These are phyloP conservation scores for Acleris emargana DNA, from an alignment of 2,888 invertebrate genomes.

Conservation along the genomic window DNA sequence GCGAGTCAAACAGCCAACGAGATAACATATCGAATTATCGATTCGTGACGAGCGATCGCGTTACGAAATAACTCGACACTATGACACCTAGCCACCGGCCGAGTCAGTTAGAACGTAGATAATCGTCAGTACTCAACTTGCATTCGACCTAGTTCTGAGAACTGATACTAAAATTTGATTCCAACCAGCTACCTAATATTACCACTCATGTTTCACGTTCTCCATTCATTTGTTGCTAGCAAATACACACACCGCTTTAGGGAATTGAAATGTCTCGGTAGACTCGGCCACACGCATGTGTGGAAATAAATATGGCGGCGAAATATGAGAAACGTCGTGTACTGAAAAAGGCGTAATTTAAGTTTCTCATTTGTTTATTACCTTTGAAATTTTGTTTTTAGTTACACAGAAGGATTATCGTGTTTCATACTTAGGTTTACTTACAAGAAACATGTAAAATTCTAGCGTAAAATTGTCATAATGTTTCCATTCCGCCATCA, in stretches of 20 bases:
- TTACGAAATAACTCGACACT: conserved; percentile 71
- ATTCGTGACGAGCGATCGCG: conserved; percentile 69
- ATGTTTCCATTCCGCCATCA: conserved; percentile 3
- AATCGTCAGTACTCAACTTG: conserved; percentile 57
- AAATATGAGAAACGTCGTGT: conserved; percentile 1
- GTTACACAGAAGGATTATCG: no score
- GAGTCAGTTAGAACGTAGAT: conserved; percentile 57
- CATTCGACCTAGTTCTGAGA: conserved; percentile 57
- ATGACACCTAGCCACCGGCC: conserved; percentile 69
- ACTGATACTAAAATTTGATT: conserved; percentile 39
- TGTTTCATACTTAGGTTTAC: not conserved
- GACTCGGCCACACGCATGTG: conserved; percentile 1
- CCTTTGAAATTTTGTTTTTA: no score
- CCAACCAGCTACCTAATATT: conserved; percentile 10
- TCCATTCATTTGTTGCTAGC: conserved; percentile 5
- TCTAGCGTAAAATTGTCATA: not conserved
- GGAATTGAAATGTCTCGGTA: conserved; percentile 32
- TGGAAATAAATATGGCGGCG: conserved; percentile 19
- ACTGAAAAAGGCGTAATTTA: not conserved
- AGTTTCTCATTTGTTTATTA: not conserved
- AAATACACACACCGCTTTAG: conserved; percentile 26
- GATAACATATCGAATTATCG: conserved; percentile 66
- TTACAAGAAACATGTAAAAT: not conserved
- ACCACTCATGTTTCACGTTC: conserved; percentile 14
- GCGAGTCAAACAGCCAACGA: conserved; percentile 63